phyloP scores from a whole-genome alignment of 1,140 invertebrate species.

The Drosophila subpulchrella region DNA sequence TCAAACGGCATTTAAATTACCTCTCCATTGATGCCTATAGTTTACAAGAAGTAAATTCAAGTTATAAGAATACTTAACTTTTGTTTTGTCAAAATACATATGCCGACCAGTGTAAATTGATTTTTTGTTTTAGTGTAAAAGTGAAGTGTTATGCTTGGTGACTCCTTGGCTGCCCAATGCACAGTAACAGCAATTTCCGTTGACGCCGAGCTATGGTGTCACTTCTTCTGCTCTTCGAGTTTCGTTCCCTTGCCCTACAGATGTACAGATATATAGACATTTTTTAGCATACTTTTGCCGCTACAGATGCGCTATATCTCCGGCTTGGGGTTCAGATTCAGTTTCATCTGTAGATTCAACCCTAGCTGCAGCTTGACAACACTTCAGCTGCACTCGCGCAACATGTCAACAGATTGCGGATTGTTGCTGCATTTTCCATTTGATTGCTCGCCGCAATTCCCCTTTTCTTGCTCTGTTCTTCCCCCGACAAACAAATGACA shows the following conservation, averaged over 20 bases:
- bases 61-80: too few relatives aligned
- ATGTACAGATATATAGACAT: background rate
- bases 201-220: constrained; percentile 52
- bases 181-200: constrained; percentile 74
- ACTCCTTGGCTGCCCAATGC: constrained; percentile 33
- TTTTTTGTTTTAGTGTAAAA: constrained; percentile 10
- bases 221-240: constrained; percentile 31
- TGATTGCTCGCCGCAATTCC: constrained; percentile 65
- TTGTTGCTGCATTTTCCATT: constrained; percentile 74
- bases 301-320: constrained; percentile 6
- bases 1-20: too few relatives aligned
- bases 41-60: too few relatives aligned
- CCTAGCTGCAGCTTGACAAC: constrained; percentile 27
- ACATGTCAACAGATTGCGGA: constrained; percentile 43
- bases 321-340: constrained; percentile 2
- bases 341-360: constrained; percentile 5
- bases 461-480: constrained; percentile 3
- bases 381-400: constrained; percentile 68
- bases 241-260: constrained; percentile 8
- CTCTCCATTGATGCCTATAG: too few relatives aligned
- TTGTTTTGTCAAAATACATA: too few relatives aligned
- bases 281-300: constrained; percentile 20
- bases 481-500: constrained; percentile 18
- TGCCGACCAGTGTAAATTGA: too few relatives aligned
- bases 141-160: constrained; percentile 14